Percentiles rank a stretch among this genome's conserved stretches.
These are phyloP conservation scores for Microcebus lehilahytsara DNA, from an alignment of 2,113 vertebrate species.

Conservation along the genomic window DNA sequence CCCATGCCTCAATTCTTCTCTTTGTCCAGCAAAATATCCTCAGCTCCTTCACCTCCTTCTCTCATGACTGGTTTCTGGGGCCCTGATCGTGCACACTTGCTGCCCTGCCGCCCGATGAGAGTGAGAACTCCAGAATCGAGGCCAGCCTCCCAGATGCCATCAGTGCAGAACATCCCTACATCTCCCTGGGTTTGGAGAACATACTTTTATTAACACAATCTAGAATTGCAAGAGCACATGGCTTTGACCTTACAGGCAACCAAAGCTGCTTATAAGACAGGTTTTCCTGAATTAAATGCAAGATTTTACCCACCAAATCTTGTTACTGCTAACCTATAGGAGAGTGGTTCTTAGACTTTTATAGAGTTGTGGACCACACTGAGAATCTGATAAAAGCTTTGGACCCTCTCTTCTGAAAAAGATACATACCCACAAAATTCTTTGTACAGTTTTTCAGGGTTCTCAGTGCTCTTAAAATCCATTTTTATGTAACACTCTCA, in stretches of 20 bases:
- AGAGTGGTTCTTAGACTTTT: background rate
- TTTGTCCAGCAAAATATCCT: background rate
- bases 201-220: background rate
- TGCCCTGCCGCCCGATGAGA: rapidly evolving
- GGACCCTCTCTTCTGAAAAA: background rate
- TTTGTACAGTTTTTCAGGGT: background rate
- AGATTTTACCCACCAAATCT: background rate
- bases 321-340: background rate
- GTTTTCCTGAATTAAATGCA: background rate
- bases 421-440: background rate
- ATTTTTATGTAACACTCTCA: background rate
- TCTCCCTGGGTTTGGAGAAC: background rate
- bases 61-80: rapidly evolving
- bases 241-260: background rate
- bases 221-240: background rate
- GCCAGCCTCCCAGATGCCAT: background rate
- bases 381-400: background rate
- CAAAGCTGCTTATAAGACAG: background rate
- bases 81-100: background rate
- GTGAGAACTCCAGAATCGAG: background rate
- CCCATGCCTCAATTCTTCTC: background rate
- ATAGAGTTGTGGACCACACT: background rate
- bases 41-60: background rate
- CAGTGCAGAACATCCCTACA: rapidly evolving
- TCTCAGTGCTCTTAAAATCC: background rate